Evolutionary conservation across 2,888 invertebrate species (phyloP).

Genomic region (Mimumesa dahlbomi): DNA sequence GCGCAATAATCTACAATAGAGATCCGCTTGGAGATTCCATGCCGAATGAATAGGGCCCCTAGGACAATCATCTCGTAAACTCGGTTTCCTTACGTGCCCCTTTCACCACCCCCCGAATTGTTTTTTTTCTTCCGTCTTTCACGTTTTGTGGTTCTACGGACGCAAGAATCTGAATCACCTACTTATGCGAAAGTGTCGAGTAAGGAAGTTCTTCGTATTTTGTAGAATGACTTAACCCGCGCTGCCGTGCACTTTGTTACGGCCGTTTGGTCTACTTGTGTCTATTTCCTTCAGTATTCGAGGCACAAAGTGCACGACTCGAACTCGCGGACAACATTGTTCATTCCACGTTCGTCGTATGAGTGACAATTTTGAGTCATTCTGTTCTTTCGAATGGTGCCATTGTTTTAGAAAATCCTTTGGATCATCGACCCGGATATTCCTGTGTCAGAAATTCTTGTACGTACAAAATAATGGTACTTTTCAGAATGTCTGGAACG

Average conservation of each 20-base stretch:
- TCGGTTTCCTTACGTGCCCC: slow-evolving; percentile 63
- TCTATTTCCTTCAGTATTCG: slow-evolving; percentile 2
- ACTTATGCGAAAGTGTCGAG: slow-evolving; percentile 55
- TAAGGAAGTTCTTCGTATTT: slow-evolving; percentile 35
- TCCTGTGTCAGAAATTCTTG: neutral
- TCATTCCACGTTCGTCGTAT: no score
- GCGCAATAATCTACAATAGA: slow-evolving; percentile 76
- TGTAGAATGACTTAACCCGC: slow-evolving; percentile 26
- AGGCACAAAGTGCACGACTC: slow-evolving; percentile 2
- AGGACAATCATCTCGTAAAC: slow-evolving; percentile 76
- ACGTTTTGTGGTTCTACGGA: slow-evolving; percentile 52
- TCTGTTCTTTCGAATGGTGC: no score
- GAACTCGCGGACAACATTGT: neutral
- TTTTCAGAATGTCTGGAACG: slow-evolving; percentile 24
- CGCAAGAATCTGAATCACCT: slow-evolving; percentile 49
- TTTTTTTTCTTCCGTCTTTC: slow-evolving; percentile 53
- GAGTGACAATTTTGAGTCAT: no score
- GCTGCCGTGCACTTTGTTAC: slow-evolving; percentile 3
- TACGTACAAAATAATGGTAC: slow-evolving; percentile 22
- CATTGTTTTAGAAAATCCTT: no score
- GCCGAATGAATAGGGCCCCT: slow-evolving; percentile 71
- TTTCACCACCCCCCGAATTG: slow-evolving; percentile 36
- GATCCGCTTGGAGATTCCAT: slow-evolving; percentile 72
- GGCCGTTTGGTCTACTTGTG: slow-evolving; percentile 5
- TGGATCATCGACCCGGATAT: no score